Evolutionary conservation across 2,797 vertebrate genomes (phyloP).

Genomic region (Zalophus californianus): DNA sequence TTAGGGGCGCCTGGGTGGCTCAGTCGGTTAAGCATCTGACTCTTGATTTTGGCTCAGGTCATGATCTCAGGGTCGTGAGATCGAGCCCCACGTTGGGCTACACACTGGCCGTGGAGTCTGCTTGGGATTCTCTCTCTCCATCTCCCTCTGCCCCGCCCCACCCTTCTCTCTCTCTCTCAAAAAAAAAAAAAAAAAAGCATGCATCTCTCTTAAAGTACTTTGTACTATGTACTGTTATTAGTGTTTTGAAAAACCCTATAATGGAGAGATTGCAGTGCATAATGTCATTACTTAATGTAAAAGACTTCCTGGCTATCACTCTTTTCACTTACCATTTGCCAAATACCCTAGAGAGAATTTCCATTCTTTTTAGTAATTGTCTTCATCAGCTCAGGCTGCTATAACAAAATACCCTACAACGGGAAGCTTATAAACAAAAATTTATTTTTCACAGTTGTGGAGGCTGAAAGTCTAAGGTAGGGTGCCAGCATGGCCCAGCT

Average conservation of each 20-base stretch:
- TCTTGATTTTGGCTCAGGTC: background rate
- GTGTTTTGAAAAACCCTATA: constrained; percentile 6
- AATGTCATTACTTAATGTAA: background rate
- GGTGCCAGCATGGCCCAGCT: background rate
- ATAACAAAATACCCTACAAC: background rate
- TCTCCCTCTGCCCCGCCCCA: background rate
- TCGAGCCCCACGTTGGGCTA: background rate
- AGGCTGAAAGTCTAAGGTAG: background rate
- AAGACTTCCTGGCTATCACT: background rate
- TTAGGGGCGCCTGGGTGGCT: background rate
- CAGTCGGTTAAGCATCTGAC: background rate
- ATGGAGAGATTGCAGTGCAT: background rate
- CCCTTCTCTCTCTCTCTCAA: background rate
- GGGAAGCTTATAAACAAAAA: background rate
- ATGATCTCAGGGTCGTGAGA: background rate
- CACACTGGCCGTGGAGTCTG: background rate
- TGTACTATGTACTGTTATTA: background rate
- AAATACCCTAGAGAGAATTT: background rate
- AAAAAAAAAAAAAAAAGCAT: background rate
- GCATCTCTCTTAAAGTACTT: background rate
- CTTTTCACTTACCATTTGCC: constrained; percentile 2
- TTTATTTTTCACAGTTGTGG: background rate
- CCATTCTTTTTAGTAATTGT: background rate
- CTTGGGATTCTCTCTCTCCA: background rate
- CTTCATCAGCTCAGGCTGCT: background rate